phyloP scores from a whole-genome alignment of 2,797 vertebrate genomes.

The Karalla daura region DNA sequence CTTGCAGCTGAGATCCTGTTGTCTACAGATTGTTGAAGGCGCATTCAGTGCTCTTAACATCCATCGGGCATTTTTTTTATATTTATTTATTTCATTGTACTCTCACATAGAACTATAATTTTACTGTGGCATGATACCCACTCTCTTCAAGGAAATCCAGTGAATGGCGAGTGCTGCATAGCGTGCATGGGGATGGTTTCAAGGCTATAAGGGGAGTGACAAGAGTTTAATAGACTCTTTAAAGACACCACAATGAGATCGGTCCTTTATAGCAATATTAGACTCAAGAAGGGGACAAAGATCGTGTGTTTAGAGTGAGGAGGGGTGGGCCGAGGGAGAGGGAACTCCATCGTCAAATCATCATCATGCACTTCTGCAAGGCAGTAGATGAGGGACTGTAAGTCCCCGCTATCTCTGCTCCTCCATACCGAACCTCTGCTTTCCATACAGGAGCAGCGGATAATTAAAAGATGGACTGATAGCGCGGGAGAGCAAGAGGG shows the following conservation, averaged over 20 bases:
- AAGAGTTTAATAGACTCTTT: conserved; percentile 47
- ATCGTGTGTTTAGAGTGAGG: not conserved
- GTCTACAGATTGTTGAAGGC: conserved; percentile 30
- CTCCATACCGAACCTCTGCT: conserved; percentile 49
- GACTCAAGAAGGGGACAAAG: conserved; percentile 14
- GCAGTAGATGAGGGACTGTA: conserved; percentile 52
- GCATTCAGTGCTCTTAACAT: conserved; percentile 21
- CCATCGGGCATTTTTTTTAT: not conserved
- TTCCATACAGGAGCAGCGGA: conserved; percentile 66
- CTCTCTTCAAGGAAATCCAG: conserved; percentile 5
- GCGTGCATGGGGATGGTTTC: conserved; percentile 2
- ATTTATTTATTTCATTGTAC: conserved; percentile 9
- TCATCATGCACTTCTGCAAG: conserved; percentile 46
- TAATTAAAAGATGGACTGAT: conserved; percentile 80
- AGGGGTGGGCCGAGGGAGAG: not conserved
- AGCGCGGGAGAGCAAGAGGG: conserved; percentile 50
- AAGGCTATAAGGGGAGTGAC: not conserved
- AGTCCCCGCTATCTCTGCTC: conserved; percentile 52
- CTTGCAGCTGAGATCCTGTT: conserved; percentile 45
- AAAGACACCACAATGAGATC: conserved; percentile 31
- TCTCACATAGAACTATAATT: not conserved
- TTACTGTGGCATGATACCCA: too few relatives aligned
- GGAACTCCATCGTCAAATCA: conserved; percentile 55
- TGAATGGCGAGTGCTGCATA: not conserved
- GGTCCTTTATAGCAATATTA: conserved; percentile 32